Percentiles rank a stretch among this genome's conserved stretches.
phyloP scores from a whole-genome alignment of 2,888 invertebrate species.

The Mythimna impura region DNA sequence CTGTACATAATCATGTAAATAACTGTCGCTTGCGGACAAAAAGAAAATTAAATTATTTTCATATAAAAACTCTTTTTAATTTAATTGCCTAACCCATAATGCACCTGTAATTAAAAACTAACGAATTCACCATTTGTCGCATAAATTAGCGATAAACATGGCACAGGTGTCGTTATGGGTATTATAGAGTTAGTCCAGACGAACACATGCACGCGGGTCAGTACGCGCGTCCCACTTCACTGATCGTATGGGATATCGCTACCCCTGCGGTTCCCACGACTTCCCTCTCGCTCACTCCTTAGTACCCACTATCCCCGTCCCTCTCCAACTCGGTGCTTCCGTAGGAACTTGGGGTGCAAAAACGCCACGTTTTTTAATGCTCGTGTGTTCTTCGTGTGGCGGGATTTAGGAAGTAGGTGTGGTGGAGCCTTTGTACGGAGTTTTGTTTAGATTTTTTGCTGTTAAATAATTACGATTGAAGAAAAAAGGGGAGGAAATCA shows the following conservation, averaged over 20 bases:
- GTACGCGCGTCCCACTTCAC: constrained; percentile 82
- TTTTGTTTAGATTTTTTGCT: constrained; percentile 20
- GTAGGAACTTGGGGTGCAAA: constrained; percentile 88
- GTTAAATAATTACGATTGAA: constrained; percentile 25
- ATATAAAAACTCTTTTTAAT: constrained; percentile 46
- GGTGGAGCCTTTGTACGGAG: constrained; percentile 54
- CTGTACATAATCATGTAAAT: constrained; percentile 71
- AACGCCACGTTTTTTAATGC: constrained; percentile 82
- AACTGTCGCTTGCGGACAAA: constrained; percentile 49
- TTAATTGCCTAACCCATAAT: constrained; percentile 43
- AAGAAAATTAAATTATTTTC: constrained; percentile 77
- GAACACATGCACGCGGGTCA: constrained; percentile 65
- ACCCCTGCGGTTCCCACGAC: constrained; percentile 89
- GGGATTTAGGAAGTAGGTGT: constrained; percentile 64
- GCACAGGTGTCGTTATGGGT: constrained; percentile 75
- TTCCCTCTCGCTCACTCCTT: constrained; percentile 72
- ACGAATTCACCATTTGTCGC: constrained; percentile 65
- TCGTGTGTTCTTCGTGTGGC: constrained; percentile 86
- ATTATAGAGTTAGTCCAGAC: constrained; percentile 57
- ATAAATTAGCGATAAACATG: constrained; percentile 74
- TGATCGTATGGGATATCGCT: constrained; percentile 88
- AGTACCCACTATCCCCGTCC: constrained; percentile 55
- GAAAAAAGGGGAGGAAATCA: constrained; percentile 10
- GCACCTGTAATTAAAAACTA: constrained; percentile 18
- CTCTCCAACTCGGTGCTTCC: constrained; percentile 80